Evolutionary conservation across 2,888 invertebrate genomes (phyloP).

Genomic region (Melipona beecheii): DNA sequence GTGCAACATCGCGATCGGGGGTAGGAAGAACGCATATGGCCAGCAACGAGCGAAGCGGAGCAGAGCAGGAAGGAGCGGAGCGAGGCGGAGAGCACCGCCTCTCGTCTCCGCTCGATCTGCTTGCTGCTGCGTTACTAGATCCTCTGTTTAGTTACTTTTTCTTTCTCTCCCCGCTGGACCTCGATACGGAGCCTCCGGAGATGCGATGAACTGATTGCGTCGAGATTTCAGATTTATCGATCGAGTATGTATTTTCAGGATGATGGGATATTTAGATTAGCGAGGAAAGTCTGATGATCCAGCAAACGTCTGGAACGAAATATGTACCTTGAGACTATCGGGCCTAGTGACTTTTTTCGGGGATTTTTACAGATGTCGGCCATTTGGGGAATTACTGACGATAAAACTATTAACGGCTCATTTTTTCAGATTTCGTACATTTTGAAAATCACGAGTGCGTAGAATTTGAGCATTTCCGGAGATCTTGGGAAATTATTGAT

Average conservation of each 20-base stretch:
- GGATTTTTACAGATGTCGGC: too few relatives aligned
- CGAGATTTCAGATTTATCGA: constrained; percentile 4
- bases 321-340: too few relatives aligned
- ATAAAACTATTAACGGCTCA: too few relatives aligned
- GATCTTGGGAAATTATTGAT: background rate
- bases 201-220: constrained; percentile 11
- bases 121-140: background rate
- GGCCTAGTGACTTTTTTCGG: too few relatives aligned
- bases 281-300: background rate
- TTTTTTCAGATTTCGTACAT: too few relatives aligned
- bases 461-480: background rate
- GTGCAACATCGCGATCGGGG: constrained; percentile 53
- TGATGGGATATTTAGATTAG: constrained; percentile 3
- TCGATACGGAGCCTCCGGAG: background rate
- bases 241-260: background rate
- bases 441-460: background rate
- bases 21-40: constrained; percentile 56
- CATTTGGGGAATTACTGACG: too few relatives aligned
- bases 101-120: background rate
- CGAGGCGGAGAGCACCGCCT: background rate
- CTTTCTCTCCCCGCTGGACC: background rate
- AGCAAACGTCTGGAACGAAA: background rate
- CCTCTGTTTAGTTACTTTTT: background rate
- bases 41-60: constrained; percentile 50
- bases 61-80: constrained; percentile 10